phyloP scores from a whole-genome alignment of 1,140 invertebrate species.

The Drosophila truncata region DNA sequence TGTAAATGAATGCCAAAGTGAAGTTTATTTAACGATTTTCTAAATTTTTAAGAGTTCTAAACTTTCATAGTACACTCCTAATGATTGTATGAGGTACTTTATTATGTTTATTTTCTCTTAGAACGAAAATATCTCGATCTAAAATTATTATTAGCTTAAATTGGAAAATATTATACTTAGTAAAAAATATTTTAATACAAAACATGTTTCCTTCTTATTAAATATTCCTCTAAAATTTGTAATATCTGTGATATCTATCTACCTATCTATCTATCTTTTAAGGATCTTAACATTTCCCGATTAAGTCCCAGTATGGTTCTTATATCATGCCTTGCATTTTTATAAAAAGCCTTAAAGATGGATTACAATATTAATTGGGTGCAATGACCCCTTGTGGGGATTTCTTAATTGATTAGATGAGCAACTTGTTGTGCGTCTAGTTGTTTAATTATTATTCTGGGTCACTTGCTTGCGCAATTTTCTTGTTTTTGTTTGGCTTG shows the following conservation, averaged over 20 bases:
- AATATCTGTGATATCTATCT: too few species aligned
- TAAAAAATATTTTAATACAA: not conserved
- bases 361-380: not conserved
- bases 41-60: not conserved
- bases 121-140: not conserved
- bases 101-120: not conserved
- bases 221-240: not conserved
- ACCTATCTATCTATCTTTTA: not conserved
- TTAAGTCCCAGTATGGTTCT: not conserved
- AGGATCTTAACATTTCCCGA: not conserved
- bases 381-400: slow-evolving; percentile 17
- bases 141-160: not conserved
- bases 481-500: slow-evolving; percentile 46
- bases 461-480: slow-evolving; percentile 54
- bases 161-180: not conserved
- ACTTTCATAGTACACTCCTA: not conserved
- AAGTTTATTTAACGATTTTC: not conserved
- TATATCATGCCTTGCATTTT: not conserved
- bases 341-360: not conserved
- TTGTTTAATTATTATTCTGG: slow-evolving; percentile 56
- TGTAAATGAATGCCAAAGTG: not conserved
- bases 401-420: slow-evolving; percentile 47
- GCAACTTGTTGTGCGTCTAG: slow-evolving; percentile 33
- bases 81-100: not conserved
- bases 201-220: not conserved